Percentiles rank a stretch among this genome's conserved stretches.
Conservation (phyloP, 2,888 invertebrate species). For the Caenorhabditis auriculariae region DNA sequence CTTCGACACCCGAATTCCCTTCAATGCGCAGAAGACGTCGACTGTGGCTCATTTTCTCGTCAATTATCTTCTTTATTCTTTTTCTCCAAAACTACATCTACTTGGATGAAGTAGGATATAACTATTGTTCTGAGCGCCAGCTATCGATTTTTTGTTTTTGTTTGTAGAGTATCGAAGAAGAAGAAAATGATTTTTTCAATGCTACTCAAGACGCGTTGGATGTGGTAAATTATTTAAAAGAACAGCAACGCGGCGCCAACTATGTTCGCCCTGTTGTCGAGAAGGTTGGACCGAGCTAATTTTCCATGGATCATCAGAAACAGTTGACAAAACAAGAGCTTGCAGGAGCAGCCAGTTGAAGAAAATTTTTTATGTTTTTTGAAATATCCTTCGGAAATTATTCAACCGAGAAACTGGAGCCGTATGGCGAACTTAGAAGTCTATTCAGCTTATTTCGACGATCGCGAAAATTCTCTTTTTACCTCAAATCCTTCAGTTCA, state of each 20-base stretch:
- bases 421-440: constrained; percentile 37
- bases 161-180: not conserved
- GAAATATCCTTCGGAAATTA: constrained; percentile 5
- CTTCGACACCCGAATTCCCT: too few relatives aligned
- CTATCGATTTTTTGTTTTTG: too few relatives aligned
- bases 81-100: too few relatives aligned
- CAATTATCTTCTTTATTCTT: too few relatives aligned
- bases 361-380: constrained; percentile 38
- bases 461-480: constrained; percentile 46
- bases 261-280: constrained; percentile 6
- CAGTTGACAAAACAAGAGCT: too few relatives aligned
- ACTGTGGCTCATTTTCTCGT: too few relatives aligned
- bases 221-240: constrained; percentile 7
- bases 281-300: too few relatives aligned
- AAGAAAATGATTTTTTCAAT: constrained; percentile 3
- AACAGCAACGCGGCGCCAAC: constrained; percentile 4
- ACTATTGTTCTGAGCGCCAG: too few relatives aligned
- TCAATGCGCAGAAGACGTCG: too few relatives aligned
- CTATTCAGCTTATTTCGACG: constrained; percentile 57
- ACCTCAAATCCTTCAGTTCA: constrained; percentile 38
- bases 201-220: constrained; percentile 13
- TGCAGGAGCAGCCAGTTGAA: too few relatives aligned
- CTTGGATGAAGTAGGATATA: too few relatives aligned
- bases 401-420: constrained; percentile 19
- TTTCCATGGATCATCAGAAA: too few relatives aligned